phyloP scores from a whole-genome alignment of 1,140 invertebrate species.

The Bombus terrestris region DNA sequence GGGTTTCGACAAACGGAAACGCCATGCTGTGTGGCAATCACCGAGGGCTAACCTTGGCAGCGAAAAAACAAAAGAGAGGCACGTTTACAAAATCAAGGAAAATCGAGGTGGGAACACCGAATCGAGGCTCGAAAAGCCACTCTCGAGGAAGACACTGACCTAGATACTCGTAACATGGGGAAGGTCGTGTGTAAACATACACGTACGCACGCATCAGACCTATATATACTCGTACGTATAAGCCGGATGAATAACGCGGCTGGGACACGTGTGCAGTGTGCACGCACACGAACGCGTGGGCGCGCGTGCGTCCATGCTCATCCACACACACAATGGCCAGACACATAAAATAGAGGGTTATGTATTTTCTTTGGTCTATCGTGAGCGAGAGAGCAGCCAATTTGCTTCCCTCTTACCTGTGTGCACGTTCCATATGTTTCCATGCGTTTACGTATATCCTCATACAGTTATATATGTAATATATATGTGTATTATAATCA shows the following conservation, averaged over 20 bases:
- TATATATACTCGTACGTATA: constrained; percentile 19
- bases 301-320: neutral
- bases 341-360: constrained; percentile 60
- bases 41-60: constrained; percentile 32
- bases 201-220: constrained; percentile 36
- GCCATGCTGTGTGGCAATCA: neutral
- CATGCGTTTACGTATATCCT: neutral
- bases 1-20: neutral
- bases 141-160: constrained; percentile 72
- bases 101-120: constrained; percentile 55
- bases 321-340: neutral
- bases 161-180: constrained; percentile 59
- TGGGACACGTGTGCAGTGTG: neutral
- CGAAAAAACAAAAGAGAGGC: constrained; percentile 23
- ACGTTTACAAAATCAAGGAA: constrained; percentile 49
- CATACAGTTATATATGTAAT: rapidly evolving
- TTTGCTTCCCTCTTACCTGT: constrained; percentile 37
- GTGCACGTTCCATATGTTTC: neutral
- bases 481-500: no score
- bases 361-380: constrained; percentile 61
- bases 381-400: constrained; percentile 38
- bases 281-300: neutral
- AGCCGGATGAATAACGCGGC: constrained; percentile 46
- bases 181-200: constrained; percentile 68
- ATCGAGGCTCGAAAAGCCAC: constrained; percentile 59